Evolutionary conservation across 1,140 invertebrate species (phyloP).

Genomic region (Hyposmocoma kahamanoa): DNA sequence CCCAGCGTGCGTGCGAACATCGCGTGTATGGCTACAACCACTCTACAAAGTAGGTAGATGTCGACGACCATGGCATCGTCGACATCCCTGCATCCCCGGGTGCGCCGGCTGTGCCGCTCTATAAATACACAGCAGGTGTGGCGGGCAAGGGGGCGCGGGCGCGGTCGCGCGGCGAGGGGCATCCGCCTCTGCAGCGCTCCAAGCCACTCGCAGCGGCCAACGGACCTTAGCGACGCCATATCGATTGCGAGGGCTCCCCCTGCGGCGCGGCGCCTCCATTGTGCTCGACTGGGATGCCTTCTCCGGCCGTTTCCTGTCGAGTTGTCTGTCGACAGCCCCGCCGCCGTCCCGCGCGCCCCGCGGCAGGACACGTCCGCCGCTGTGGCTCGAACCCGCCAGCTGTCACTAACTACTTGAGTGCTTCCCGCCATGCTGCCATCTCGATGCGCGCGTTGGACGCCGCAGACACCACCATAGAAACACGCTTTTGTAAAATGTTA

Average conservation of each 20-base stretch:
- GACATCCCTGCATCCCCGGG: conserved; percentile 59
- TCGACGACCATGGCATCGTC: conserved; percentile 42
- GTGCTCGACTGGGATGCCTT: conserved; percentile 62
- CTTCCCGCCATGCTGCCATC: too few relatives aligned
- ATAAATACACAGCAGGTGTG: conserved; percentile 71
- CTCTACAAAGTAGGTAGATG: conserved; percentile 28
- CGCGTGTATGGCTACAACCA: conserved; percentile 20
- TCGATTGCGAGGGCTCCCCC: conserved; percentile 71
- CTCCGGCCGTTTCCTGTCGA: conserved; percentile 59
- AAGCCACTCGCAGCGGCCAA: conserved; percentile 64
- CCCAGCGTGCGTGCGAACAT: conserved; percentile 17
- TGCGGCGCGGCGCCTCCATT: conserved; percentile 65
- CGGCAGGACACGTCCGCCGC: conserved; percentile 44
- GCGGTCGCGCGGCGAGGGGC: conserved; percentile 40
- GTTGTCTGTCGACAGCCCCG: conserved; percentile 32
- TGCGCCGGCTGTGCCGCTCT: conserved; percentile 57
- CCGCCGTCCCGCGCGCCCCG: conserved; percentile 25
- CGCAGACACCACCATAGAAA: too few relatives aligned
- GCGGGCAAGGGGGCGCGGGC: conserved; percentile 38
- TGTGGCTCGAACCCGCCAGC: conserved; percentile 23
- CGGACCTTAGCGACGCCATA: conserved; percentile 71
- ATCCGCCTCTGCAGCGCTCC: conserved; percentile 65
- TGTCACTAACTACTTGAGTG: conserved; percentile 33
- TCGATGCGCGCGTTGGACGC: too few relatives aligned
- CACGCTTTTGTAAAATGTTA: too few relatives aligned